Conservation (phyloP, 1,140 invertebrate genomes). For the Cotesia typhae region DNA sequence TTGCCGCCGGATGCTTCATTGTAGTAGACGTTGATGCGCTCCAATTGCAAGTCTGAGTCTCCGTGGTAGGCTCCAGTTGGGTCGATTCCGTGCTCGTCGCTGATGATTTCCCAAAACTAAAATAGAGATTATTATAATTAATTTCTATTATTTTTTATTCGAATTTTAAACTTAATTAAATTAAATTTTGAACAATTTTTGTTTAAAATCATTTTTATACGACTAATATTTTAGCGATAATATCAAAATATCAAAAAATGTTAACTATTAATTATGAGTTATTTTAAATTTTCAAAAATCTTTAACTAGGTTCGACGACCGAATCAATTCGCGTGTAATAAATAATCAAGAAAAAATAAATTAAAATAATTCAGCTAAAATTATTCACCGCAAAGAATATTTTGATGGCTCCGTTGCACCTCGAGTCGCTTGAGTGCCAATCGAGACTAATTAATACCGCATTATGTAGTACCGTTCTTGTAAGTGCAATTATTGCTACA, state of each 20-base stretch:
- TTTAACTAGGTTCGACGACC: constrained; percentile 42
- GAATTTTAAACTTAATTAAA: too few relatives aligned
- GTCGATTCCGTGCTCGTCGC: constrained; percentile 91
- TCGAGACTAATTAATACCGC: constrained; percentile 53
- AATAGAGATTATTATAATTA: constrained; percentile 32
- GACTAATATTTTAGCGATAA: too few relatives aligned
- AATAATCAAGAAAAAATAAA: constrained; percentile 35
- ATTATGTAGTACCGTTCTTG: constrained; percentile 34
- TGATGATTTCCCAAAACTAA: constrained; percentile 90
- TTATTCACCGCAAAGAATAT: constrained; percentile 6
- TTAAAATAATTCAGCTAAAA: neutral
- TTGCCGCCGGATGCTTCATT: constrained; percentile 89
- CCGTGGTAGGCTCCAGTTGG: constrained; percentile 86
- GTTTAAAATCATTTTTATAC: too few relatives aligned
- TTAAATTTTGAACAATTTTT: too few relatives aligned
- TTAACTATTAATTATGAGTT: too few relatives aligned
- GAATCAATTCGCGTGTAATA: constrained; percentile 43
- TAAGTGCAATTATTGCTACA: too few relatives aligned
- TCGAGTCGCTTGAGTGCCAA: constrained; percentile 49
- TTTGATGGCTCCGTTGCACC: constrained; percentile 9
- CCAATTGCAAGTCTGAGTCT: constrained; percentile 86
- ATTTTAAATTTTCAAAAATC: neutral
- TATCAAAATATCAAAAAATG: too few relatives aligned
- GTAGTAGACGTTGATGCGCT: constrained; percentile 93
- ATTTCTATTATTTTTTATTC: constrained; percentile 2